These are phyloP conservation scores for Adoxophyes honmai DNA, from an alignment of 1,140 invertebrate genomes.

Conservation along the genomic window DNA sequence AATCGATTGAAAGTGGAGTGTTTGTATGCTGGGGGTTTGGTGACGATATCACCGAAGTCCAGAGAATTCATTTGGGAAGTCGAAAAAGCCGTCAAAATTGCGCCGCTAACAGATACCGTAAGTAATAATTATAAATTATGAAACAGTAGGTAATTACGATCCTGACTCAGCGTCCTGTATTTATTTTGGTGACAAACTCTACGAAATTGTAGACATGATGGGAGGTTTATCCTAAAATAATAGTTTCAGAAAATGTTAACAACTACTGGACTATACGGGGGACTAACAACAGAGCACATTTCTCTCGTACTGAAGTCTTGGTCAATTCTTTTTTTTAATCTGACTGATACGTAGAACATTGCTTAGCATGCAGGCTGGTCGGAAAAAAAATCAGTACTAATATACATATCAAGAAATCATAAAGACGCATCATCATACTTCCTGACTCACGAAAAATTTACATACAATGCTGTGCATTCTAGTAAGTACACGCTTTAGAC, in stretches of 20 bases:
- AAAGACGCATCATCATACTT: conserved; percentile 4
- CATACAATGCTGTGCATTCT: conserved; percentile 5
- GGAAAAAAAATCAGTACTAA: too few species aligned
- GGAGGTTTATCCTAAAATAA: too few species aligned
- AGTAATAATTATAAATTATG: conserved; percentile 30
- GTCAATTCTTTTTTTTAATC: too few species aligned
- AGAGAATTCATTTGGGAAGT: conserved; percentile 56
- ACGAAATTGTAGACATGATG: too few species aligned
- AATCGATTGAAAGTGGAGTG: conserved; percentile 43
- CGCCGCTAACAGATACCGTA: conserved; percentile 58
- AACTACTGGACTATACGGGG: too few species aligned
- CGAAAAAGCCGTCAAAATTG: conserved; percentile 54
- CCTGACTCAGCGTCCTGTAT: too few species aligned
- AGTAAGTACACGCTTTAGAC: neutral
- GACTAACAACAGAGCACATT: too few species aligned
- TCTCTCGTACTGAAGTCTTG: too few species aligned
- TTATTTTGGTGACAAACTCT: too few species aligned
- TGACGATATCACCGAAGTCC: conserved; percentile 45
- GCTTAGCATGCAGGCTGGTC: too few species aligned
- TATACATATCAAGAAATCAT: neutral
- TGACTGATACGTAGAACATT: too few species aligned
- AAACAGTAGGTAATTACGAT: neutral
- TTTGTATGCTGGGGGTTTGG: conserved; percentile 36
- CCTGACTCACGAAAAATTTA: conserved; percentile 10
- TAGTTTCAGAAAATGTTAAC: too few species aligned